Evolutionary conservation across 2,888 invertebrate species (phyloP), one percentile per base, ranked within the genome.

Genomic region (Synergus gifuensis): DNA sequence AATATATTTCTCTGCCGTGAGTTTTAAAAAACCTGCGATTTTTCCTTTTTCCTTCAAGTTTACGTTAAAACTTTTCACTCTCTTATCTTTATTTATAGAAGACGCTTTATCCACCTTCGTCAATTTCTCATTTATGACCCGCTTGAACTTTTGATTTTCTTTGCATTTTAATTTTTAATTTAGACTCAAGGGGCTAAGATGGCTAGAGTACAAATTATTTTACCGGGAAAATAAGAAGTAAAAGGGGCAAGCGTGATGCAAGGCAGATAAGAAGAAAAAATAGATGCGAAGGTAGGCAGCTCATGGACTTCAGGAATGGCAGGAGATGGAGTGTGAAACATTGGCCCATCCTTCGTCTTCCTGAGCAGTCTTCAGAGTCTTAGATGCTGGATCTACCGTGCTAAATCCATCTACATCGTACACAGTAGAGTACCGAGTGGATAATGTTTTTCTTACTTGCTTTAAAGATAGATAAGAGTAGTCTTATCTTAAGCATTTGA

Each of bases 311-410:
- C 76, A 83, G 81, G 85, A 85, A 84, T 87, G 87, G 86, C 89
- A 87, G 88, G 88, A 88, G 87, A 88, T 88, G 84, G 88, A 87
- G 87, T 87, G 89, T 88, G 89, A 88, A 88, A 88, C 88, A 89
- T 89, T 86, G 87, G 85, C 81, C 85, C 89, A 87, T 88, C 86
- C 85, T 85, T 44, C 82, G 80, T 82, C 82, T 85, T 85, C 83
- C 83, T 82, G 80, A 76, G 46, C 67, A 46, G 77, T 81, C 16
- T 18, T 4, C 36, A 76, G 60, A 78, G 42, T 18, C 82, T 79
- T 81, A 84, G 82, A 83, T 83, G 79, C 83, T 79, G 80, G 77
- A 82, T 82, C 85, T 84, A 86, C 85, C 85, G 80, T 40, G 60
- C 64, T 76, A 54, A 22, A 62, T 18, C 60, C 60, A 62, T 28